Evolutionary conservation across 2,797 vertebrate species (phyloP).

Genomic region (Sebastes kiyomatsui): DNA sequence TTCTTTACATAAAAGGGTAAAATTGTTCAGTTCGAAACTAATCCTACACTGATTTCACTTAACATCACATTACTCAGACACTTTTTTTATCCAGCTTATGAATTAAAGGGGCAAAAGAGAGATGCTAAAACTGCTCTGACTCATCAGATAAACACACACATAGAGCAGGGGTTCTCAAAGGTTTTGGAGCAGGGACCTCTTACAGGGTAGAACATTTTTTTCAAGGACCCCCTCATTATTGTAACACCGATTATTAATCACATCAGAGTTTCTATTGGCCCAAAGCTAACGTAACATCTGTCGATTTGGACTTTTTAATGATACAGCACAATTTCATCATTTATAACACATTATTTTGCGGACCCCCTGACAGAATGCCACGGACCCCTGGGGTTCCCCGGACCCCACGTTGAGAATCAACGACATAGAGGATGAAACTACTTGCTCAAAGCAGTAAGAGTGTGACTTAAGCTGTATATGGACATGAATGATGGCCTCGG

Average conservation of each 20-base stretch:
- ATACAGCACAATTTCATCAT: no score
- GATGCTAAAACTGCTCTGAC: neutral
- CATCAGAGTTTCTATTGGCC: no score
- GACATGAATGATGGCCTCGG: slow-evolving; percentile 29
- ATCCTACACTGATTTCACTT: slow-evolving; percentile 5
- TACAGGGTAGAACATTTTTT: no score
- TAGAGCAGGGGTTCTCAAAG: neutral
- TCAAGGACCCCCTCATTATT: no score
- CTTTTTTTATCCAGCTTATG: neutral
- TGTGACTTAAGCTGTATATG: slow-evolving; percentile 33
- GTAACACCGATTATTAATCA: no score
- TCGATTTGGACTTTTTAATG: no score
- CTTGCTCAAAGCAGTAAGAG: neutral
- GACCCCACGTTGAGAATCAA: no score
- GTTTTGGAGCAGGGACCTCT: no score
- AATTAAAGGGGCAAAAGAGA: neutral
- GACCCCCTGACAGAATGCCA: no score
- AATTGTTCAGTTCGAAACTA: slow-evolving; percentile 20
- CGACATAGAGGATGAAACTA: neutral
- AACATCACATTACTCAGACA: neutral
- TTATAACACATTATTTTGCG: no score
- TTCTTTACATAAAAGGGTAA: slow-evolving; percentile 4
- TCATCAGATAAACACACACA: neutral
- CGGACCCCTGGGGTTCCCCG: no score
- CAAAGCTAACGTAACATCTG: no score